Evolutionary conservation across 1,140 invertebrate species (phyloP).

Genomic region (Nautilus pompilius): DNA sequence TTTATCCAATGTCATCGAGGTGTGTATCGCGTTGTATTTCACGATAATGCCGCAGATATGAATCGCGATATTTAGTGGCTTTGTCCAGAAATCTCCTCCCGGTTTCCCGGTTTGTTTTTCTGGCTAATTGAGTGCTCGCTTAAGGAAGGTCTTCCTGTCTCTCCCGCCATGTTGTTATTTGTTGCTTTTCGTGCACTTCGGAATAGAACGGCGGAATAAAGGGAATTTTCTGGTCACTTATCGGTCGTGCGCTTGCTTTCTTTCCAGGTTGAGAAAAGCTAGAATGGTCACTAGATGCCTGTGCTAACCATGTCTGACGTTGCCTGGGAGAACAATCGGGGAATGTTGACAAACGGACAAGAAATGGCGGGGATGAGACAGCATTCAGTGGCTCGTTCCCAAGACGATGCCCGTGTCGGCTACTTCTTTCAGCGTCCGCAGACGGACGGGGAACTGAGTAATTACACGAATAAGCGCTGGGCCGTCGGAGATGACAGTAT

Average conservation of each 20-base stretch:
- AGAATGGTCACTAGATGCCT: conserved; percentile 42
- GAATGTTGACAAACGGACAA: conserved; percentile 38
- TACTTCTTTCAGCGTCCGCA: conserved; percentile 82
- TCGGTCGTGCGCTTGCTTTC: conserved; percentile 12
- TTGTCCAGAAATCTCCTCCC: not conserved
- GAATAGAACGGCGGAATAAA: conserved; percentile 3
- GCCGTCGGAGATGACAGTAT: conserved; percentile 76
- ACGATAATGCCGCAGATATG: conserved; percentile 1
- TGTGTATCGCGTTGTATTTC: conserved; percentile 13
- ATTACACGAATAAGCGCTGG: conserved; percentile 70
- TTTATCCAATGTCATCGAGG: conserved; percentile 40
- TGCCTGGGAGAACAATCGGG: conserved; percentile 44
- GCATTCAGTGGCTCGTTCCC: conserved; percentile 50
- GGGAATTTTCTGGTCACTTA: conserved; percentile 1
- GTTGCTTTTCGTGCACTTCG: conserved; percentile 6
- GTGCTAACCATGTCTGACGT: conserved; percentile 45
- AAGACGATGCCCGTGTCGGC: conserved; percentile 82
- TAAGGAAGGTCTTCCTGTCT: conserved; percentile 3
- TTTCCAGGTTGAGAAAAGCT: conserved; percentile 27
- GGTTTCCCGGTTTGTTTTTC: conserved; percentile 7
- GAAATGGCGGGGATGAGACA: conserved; percentile 36
- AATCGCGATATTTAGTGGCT: not conserved
- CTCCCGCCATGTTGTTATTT: conserved; percentile 34
- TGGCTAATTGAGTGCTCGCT: conserved; percentile 4
- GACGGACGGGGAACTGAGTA: conserved; percentile 69